Evolutionary conservation across 2,113 vertebrate species (phyloP), one percentile per base, ranked within the genome.

Genomic region (Gavia stellata): DNA sequence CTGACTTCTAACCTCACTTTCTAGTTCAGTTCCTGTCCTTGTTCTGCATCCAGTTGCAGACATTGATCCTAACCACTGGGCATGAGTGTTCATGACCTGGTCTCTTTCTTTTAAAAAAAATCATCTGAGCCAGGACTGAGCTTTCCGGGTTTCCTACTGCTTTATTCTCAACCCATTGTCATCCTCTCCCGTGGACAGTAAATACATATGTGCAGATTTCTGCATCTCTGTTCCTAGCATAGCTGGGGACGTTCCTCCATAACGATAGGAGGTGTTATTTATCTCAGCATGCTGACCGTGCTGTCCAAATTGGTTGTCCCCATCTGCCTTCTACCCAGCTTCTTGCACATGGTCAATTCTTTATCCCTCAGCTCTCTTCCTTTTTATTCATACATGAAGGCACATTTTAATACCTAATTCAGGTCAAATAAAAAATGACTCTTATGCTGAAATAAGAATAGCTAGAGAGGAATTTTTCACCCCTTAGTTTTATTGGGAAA

Each of bases 11-110:
- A 47, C 24, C 29, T 91, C 0, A 0, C 61, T 80, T 95, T 96
- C 78, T 72, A 79, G 52, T 86, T 95, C 70, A 52, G n/a, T 89
- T 95, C 61, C 18, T 78, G 12, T 50, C 19, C 68, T 78, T 75
- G 26, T 74, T 87, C 77, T 91, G 58, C 56, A 71, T 56, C 61
- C 66, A 65, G 40, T 56, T 91, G 82, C 63, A 80, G 85, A 49
- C 58, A 34, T 88, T 78, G 65, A 67, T 92, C 61, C 38, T 91
- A 59, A 94, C 38, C n/a, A 44, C 36, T 85, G 65, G 52, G 52
- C 53, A 12, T 79, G 61, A 67, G 73, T 38, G 0, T 74, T 95
- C 36, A 10, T 56, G n/a, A 40, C 70, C 14, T 75, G 16, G 14
- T 82, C 31, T 85, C 47, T 85, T 88, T 81, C 66, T 88, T 55